Conservation (phyloP, 1,140 invertebrate species). For the Daktulosphaira vitifoliae region DNA sequence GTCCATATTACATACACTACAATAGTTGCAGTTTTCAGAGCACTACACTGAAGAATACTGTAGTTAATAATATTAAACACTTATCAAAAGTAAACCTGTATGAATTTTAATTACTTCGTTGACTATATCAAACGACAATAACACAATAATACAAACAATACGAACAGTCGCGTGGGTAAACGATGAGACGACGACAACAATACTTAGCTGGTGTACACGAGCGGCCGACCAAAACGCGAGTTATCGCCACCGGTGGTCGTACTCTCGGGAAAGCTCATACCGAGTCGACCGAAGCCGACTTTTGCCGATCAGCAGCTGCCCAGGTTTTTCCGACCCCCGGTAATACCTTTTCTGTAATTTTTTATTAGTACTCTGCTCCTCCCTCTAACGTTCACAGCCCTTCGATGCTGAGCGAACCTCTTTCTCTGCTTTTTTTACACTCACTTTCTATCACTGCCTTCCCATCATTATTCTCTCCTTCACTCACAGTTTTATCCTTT, state of each 20-base stretch:
- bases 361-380: neutral
- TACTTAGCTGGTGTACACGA: no score
- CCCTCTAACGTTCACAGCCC: neutral
- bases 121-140: no score
- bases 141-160: no score
- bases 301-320: neutral
- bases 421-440: neutral
- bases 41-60: no score
- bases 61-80: no score
- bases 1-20: no score
- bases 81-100: no score
- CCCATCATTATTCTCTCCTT: no score
- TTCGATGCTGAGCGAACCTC: neutral
- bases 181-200: no score
- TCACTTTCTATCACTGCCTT: neutral
- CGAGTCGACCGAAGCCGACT: neutral
- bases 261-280: constrained; percentile 7
- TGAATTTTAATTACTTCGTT: no score
- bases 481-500: no score
- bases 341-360: neutral
- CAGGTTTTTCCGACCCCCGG: constrained; percentile 15
- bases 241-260: neutral
- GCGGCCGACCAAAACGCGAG: constrained; percentile 2
- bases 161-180: neutral
- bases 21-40: no score